Evolutionary conservation across 2,797 vertebrate species (phyloP), one percentile per base, ranked within the genome.

Genomic region (Anguilla pacifica): DNA sequence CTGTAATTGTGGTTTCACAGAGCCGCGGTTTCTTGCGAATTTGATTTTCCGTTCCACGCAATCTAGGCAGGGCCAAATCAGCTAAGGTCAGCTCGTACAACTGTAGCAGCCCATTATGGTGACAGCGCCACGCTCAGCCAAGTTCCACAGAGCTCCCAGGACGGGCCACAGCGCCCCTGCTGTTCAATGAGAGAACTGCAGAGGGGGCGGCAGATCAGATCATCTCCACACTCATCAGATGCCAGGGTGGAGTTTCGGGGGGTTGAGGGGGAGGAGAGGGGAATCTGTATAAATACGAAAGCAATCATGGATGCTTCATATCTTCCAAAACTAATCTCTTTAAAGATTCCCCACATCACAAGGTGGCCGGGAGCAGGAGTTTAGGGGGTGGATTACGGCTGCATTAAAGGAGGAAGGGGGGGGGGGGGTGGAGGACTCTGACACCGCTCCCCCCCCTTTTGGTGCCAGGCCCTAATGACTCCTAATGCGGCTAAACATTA

Each of bases 401-500:
- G 92, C 90, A 91, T 91, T 92, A 88, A 92, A 91, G 89, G 86
- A 85, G 85, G 67, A 74, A 92, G 94, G 3, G 94, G 92, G 94
- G 3, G 95, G 92, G 94, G 89, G 94, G 93, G 88, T 90, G 91
- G 86, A 86, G 91, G 90, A 86, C 89, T 90, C 91, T 94, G 93
- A 93, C 93, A 92, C 88, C 15, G 90, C 15, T 1, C n/a, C 22
- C 77, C 57, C 57, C 77, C 22, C 86, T 79, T 90, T 88, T 91
- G 59, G 91, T 91, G 92, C 92, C 15, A 84, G 86, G 91, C 90
- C 91, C 94, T 95, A 96, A 96, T 96, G 95, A 94, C 94, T 94
- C 92, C 92, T 96, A 95, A 96, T 95, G 94, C 94, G 87, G 91
- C 94, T 95, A 95, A 96, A 95, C 93, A 93, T 94, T 89, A 90